These are phyloP conservation scores for Sinocyclocheilus rhinocerous DNA, from an alignment of 2,113 vertebrate species.

Conservation along the genomic window DNA sequence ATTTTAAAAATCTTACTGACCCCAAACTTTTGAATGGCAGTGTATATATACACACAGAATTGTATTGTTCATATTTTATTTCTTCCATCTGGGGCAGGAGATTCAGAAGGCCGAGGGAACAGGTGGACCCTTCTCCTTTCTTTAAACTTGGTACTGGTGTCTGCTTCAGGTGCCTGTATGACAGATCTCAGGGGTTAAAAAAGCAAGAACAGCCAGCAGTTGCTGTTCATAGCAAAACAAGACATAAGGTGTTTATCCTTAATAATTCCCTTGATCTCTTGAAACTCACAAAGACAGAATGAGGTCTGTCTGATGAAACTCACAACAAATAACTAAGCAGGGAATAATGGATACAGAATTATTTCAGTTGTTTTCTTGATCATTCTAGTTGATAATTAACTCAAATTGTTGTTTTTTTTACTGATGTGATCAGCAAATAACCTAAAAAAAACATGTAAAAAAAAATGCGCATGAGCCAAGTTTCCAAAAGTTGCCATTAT, in stretches of 20 bases:
- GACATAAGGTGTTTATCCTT: too few species aligned
- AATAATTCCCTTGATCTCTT: neutral
- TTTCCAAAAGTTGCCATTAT: too few species aligned
- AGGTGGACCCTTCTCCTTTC: neutral
- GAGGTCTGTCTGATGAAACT: neutral
- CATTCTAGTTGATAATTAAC: neutral
- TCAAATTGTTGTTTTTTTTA: neutral
- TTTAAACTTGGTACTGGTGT: neutral
- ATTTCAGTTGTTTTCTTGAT: neutral
- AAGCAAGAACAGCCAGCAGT: neutral
- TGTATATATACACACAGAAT: neutral
- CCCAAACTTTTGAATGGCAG: too few species aligned
- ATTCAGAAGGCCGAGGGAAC: neutral
- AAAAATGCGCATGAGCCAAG: too few species aligned
- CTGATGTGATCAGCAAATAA: too few species aligned
- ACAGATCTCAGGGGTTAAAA: neutral
- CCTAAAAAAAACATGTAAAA: too few species aligned
- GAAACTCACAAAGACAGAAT: neutral
- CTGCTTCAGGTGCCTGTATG: neutral
- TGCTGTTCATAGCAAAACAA: conserved; percentile 3
- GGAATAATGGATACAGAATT: neutral
- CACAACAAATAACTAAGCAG: neutral
- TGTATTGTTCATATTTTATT: neutral
- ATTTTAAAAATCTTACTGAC: too few species aligned
- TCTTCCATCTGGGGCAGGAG: neutral